A percentile compares a stretch with the other conserved stretches of the same genome.
Conservation (phyloP, 2,797 vertebrate species). For the Micrastur ruficollis region DNA sequence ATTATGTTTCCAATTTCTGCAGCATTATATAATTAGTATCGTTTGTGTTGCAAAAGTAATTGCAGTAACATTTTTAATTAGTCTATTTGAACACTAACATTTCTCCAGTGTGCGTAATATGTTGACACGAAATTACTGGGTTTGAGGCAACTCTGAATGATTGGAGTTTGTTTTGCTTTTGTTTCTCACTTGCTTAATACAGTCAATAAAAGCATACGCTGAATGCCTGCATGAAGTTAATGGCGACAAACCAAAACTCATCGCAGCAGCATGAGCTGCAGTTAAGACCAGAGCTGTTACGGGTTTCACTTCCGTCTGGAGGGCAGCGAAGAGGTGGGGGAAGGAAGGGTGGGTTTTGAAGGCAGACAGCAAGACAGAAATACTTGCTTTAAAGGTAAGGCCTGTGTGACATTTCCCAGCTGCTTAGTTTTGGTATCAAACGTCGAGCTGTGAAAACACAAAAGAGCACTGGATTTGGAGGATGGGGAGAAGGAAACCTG, state of each 20-base stretch:
- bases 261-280: not conserved
- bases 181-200: not conserved
- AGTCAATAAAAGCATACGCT: not conserved
- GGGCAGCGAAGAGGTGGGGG: constrained; percentile 1
- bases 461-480: not conserved
- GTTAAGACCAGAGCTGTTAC: not conserved
- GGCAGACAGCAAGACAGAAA: not conserved
- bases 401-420: not conserved
- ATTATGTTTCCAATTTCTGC: constrained; percentile 27
- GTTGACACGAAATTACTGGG: constrained; percentile 59
- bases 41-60: constrained; percentile 64
- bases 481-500: not conserved
- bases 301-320: constrained; percentile 64
- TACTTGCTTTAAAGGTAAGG: not conserved
- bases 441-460: rapidly evolving
- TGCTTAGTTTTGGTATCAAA: not conserved
- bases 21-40: constrained; percentile 63
- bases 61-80: constrained; percentile 69
- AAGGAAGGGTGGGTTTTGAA: constrained; percentile 40
- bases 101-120: constrained; percentile 38
- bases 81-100: constrained; percentile 57
- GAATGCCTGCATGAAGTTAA: not conserved
- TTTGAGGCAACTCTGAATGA: constrained; percentile 56
- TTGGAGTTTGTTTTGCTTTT: constrained; percentile 63
- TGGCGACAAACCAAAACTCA: not conserved